phyloP scores from a whole-genome alignment of 2,113 vertebrate species.

The rat (Rattus norvegicus) region DNA sequence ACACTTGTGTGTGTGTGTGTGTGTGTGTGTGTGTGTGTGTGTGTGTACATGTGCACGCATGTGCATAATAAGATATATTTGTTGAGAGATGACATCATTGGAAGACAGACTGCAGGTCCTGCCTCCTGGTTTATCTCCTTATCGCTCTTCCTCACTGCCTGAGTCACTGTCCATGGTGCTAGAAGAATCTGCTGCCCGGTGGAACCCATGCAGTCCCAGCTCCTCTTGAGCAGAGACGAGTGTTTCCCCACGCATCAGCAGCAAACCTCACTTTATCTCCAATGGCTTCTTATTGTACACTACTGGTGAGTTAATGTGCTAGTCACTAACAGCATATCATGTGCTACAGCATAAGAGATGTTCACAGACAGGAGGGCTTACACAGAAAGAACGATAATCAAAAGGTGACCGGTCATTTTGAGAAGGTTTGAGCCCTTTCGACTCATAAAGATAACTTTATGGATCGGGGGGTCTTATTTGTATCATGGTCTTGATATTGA shows the following conservation, averaged over 20 bases:
- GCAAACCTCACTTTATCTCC: neutral
- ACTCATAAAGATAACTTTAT: neutral
- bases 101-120: neutral
- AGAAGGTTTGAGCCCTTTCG: neutral
- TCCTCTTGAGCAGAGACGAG: neutral
- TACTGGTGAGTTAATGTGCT: neutral
- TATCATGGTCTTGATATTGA: slow-evolving; percentile 22
- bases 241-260: neutral
- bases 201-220: neutral
- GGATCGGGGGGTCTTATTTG: neutral
- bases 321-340: neutral
- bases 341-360: neutral
- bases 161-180: neutral
- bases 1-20: neutral
- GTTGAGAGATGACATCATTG: neutral
- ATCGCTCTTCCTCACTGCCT: neutral
- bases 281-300: neutral
- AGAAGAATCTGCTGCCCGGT: too few relatives aligned
- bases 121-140: neutral
- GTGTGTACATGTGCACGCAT: neutral
- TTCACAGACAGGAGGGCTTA: neutral
- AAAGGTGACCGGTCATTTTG: neutral
- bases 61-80: neutral
- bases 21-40: too few relatives aligned
- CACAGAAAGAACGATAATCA: neutral